A percentile compares a stretch with the other conserved stretches of the same genome.
Evolutionary conservation across 2,888 invertebrate species (phyloP).

Genomic region (Chymomyza procnemis): DNA sequence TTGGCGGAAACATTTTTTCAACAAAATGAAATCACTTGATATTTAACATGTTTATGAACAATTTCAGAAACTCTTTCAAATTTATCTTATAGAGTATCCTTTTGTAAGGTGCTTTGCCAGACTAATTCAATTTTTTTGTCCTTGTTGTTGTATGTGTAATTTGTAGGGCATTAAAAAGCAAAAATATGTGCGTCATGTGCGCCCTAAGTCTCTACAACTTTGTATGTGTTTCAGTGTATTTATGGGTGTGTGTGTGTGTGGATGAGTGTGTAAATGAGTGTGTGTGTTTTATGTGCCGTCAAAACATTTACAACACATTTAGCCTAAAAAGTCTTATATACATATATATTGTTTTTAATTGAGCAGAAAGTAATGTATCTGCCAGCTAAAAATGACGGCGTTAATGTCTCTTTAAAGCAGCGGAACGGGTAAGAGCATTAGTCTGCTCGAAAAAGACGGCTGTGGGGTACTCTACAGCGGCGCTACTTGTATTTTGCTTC

Average conservation of each 20-base stretch:
- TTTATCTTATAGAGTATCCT: no score
- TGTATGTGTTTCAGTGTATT: neutral
- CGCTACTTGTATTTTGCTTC: neutral
- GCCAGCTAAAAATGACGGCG: neutral
- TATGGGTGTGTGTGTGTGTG: neutral
- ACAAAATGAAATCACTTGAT: no score
- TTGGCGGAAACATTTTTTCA: no score
- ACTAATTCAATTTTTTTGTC: conserved; percentile 1
- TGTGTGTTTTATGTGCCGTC: conserved; percentile 21
- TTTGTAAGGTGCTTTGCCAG: no score
- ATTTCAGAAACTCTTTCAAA: no score
- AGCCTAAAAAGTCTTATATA: neutral
- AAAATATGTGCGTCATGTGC: neutral
- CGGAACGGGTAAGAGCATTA: neutral
- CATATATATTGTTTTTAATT: conserved; percentile 41
- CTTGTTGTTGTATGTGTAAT: conserved; percentile 23
- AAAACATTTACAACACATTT: conserved; percentile 5
- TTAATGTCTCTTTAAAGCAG: neutral
- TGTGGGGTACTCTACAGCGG: neutral
- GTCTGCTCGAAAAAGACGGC: neutral
- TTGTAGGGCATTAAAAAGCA: conserved; percentile 29
- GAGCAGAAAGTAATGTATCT: conserved; percentile 46
- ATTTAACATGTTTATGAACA: no score
- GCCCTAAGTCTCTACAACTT: neutral
- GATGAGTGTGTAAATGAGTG: conserved; percentile 13